Base-by-base conservation (phyloP, 2,888 invertebrate species). In the Drosophila kambysellisi region DNA sequence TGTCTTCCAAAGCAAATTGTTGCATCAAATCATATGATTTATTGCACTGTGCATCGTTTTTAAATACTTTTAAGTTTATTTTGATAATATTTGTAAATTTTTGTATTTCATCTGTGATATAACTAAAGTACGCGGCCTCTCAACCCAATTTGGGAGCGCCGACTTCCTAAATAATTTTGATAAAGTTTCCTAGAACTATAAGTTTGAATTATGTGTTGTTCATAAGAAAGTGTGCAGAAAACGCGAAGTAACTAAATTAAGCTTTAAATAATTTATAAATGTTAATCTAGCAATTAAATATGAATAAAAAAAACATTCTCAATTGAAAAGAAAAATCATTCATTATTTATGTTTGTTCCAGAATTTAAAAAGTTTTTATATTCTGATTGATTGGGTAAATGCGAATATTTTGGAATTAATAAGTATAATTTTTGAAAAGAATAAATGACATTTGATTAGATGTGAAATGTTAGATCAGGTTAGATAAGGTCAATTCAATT, bases 1-100 rank as follows among this genome's bases (percentile, higher is more conserved):
- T 89, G 91, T 90, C 90, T 90, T 90, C 90, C 89, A 90, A 90
- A 87, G 87, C 88, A 82, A 88, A 79, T 76, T 76, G 61, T 61
- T 51, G 48, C 70, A 78, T 25, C 52, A 56, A 70, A 72, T 79
- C 67, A 25, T 39, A 66, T 53, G 68, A 61, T 70, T 79, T 66
- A 37, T 70, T 50, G 54, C 69, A 67, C 62, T 72, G 66, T 81
- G 82, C 82, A 71, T 78, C 74, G 75, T 77, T 84, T 87, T 79
- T 78, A 76, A 74, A 79, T 87, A 84, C 65, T 70, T 75, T 57
- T 83, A 81, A 74, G 61, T 15, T 63, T 51, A 56, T 59, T 66
- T 68, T 59, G 46, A 73, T 81, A 71, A 76, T 71, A 41, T 70
- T 70, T 77, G 81, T 85, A 81, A 68, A 81, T 79, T 76, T 80